Evolutionary conservation across 37 sponge, comb jelly and placozoan genomes (phyloP).

Genomic region (Agelas oroides): DNA sequence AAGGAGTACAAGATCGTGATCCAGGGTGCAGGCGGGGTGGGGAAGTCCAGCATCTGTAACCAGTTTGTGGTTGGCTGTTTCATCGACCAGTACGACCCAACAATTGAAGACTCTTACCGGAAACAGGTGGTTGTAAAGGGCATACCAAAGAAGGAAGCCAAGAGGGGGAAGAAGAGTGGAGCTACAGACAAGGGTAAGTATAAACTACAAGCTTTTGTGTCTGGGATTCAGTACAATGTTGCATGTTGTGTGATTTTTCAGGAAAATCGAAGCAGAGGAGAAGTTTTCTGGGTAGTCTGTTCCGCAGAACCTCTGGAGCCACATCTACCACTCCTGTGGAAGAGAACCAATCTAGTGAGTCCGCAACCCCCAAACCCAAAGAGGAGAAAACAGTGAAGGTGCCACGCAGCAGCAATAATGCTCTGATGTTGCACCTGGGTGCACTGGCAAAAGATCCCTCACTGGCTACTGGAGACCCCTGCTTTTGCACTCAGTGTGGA

Average conservation of each 20-base stretch:
- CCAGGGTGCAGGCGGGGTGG: slow-evolving; percentile 91
- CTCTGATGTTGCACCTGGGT: slow-evolving; percentile 78
- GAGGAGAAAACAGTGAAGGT: slow-evolving; percentile 78
- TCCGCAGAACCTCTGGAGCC: slow-evolving; percentile 27
- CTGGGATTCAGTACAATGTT: too few relatives aligned
- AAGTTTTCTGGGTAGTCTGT: slow-evolving; percentile 51
- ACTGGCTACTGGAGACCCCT: slow-evolving; percentile 43
- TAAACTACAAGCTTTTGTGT: too few relatives aligned
- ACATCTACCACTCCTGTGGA: slow-evolving; percentile 11
- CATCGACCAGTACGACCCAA: slow-evolving; percentile 89
- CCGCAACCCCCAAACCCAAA: slow-evolving; percentile 20
- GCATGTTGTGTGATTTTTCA: not conserved
- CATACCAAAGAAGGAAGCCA: slow-evolving; percentile 30
- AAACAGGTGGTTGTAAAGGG: slow-evolving; percentile 83
- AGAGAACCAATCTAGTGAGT: not conserved
- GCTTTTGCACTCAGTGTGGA: slow-evolving; percentile 68
- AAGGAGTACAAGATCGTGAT: slow-evolving; percentile 78
- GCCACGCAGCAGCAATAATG: slow-evolving; percentile 67
- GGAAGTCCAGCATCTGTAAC: slow-evolving; percentile 84
- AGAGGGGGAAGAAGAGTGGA: not conserved
- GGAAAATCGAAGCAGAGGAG: slow-evolving; percentile 14
- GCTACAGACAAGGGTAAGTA: too few relatives aligned
- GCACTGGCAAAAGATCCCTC: slow-evolving; percentile 54
- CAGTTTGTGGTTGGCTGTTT: slow-evolving; percentile 77
- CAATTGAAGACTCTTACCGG: slow-evolving; percentile 95